These are phyloP conservation scores for Harpegnathos saltator DNA, from an alignment of 1,140 invertebrate genomes.

Conservation along the genomic window DNA sequence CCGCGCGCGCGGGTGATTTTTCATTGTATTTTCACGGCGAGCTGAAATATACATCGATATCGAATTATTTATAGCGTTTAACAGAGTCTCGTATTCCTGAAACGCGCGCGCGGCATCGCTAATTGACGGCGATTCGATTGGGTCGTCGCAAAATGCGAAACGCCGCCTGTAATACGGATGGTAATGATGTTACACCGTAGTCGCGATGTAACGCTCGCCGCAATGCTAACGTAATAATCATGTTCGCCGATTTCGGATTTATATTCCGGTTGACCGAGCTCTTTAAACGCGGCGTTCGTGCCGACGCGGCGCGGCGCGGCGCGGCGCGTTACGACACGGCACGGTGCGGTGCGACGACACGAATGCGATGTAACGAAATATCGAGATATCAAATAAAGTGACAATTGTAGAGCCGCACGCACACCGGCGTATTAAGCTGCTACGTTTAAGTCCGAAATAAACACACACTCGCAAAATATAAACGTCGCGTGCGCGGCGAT, in stretches of 20 bases:
- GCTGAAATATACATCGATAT: conserved; percentile 9
- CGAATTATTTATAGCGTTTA: conserved; percentile 32
- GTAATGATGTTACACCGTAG: conserved; percentile 51
- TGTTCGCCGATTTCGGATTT: conserved; percentile 49
- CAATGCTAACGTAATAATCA: conserved; percentile 53
- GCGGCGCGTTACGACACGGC: not conserved
- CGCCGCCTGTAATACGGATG: conserved; percentile 35
- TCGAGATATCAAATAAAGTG: conserved; percentile 32
- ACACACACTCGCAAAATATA: not conserved
- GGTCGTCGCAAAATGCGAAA: conserved; percentile 36
- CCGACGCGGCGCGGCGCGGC: no score
- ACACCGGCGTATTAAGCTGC: not conserved
- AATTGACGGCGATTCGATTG: conserved; percentile 46
- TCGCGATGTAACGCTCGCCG: conserved; percentile 26
- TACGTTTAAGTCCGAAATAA: not conserved
- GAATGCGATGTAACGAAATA: conserved; percentile 34
- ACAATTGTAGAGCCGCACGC: not conserved
- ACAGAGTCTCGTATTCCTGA: conserved; percentile 51
- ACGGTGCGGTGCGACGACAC: no score
- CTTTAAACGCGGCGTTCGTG: conserved; percentile 35
- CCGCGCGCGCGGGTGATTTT: not conserved
- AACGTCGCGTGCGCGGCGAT: not conserved
- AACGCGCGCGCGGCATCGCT: conserved; percentile 18
- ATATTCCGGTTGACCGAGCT: conserved; percentile 15
- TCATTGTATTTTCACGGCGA: conserved; percentile 11